Conservation (phyloP, 2,797 vertebrate species). For the Pangasius krempfi region DNA sequence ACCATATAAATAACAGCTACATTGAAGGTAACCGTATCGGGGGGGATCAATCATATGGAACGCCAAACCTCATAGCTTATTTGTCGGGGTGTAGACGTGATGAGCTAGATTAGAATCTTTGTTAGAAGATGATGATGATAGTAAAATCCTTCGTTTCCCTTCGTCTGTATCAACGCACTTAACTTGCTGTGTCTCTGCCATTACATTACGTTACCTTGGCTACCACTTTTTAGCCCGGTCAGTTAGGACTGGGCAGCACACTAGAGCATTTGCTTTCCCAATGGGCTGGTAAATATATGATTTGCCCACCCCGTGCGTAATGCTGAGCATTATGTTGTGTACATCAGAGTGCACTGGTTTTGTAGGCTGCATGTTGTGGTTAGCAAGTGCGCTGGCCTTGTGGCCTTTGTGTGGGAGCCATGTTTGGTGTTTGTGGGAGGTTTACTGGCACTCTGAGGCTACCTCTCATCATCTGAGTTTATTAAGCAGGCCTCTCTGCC, state of each 20-base stretch:
- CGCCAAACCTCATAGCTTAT: not conserved
- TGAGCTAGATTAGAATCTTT: not conserved
- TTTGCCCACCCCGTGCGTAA: not conserved
- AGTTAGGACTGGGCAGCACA: not conserved
- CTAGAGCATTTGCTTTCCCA: not conserved
- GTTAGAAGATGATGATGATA: not conserved
- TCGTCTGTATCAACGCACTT: not conserved
- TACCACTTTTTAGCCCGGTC: too few relatives aligned
- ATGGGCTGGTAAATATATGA: not conserved
- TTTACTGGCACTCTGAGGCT: conserved; percentile 34
- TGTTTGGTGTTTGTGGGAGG: not conserved
- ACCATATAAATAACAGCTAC: not conserved
- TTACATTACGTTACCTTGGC: not conserved
- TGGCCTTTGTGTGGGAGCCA: conserved; percentile 18
- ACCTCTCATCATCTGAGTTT: conserved; percentile 36
- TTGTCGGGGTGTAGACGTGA: not conserved
- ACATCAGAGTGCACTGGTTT: not conserved
- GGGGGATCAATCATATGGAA: not conserved
- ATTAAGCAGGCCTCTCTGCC: conserved; percentile 35
- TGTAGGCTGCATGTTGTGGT: not conserved
- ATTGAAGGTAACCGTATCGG: not conserved
- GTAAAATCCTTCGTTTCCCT: not conserved
- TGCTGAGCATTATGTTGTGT: not conserved
- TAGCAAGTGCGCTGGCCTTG: conserved; percentile 4
- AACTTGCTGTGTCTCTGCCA: not conserved